Base-by-base conservation (phyloP, 2,888 invertebrate species). In the Byasa hedistus region DNA sequence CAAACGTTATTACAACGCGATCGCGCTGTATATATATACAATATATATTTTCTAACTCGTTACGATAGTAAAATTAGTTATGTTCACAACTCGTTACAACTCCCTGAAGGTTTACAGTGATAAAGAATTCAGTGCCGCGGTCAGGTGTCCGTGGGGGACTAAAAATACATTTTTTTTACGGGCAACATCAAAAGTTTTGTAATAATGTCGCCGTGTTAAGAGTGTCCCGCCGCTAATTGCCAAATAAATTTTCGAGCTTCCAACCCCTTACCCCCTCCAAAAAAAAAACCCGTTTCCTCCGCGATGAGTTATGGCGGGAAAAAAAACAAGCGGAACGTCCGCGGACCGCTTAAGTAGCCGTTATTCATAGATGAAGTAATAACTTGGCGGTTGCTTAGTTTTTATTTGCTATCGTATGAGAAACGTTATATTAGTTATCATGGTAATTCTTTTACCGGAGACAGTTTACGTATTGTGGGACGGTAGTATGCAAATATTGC, bases 181-280 rank as follows among this genome's bases (percentile, higher is more conserved):
- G 81, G 81, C 87, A 78, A 82, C 85, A 86, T 87, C 79, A 86
- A 91, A n/a, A 91, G 80, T 91, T 91, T 90, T 86, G 86, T 87
- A 89, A 91, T 91, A 90, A 89, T 88, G 89, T 89, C 79, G 73
- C 78, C 77, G 76, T 80, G 83, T 85, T 84, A 83, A 85, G 82
- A 84, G 77, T 75, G 84, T 81, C 80, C 75, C 79, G 76, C 83
- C 88, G 84, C 89, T 91, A 91, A 91, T 91, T 91, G 84, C 90
- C 82, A 89, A 85, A 91, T 91, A 91, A 91, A 91, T 91, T 89
- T 85, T 76, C 88, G 85, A 86, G 86, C 89, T 89, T 84, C 27
- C 57, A 76, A 78, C 81, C 84, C 27, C 27, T 27, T 5, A 27
- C 27, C 27, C 27, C 27, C 27, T 27, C 5, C 27, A 3, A 4